Conservation (phyloP, 2,797 vertebrate genomes). For the Parambassis ranga region DNA sequence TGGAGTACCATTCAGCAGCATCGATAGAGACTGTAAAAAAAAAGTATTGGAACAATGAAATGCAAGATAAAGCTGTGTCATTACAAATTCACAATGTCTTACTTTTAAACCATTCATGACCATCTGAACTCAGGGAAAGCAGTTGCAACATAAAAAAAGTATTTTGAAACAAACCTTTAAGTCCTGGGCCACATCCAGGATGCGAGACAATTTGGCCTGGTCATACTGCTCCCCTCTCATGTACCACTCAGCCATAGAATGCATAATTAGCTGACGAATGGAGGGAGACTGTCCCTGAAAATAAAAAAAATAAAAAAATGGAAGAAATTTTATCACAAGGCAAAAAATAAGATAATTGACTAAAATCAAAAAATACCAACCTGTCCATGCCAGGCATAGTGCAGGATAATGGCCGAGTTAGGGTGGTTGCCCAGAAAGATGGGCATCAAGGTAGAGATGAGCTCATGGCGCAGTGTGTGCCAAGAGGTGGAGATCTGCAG, state of each 20-base stretch:
- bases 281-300: conserved; percentile 94
- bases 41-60: too few relatives aligned
- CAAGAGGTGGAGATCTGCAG: conserved; percentile 98
- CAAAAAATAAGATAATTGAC: neutral
- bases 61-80: too few relatives aligned
- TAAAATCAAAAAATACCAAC: conserved; percentile 71
- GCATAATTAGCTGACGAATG: conserved; percentile 99
- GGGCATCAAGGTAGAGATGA: conserved; percentile 99
- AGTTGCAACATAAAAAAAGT: too few relatives aligned
- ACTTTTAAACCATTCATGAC: too few relatives aligned
- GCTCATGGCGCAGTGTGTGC: conserved; percentile 97
- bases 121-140: too few relatives aligned
- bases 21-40: conserved; percentile 91
- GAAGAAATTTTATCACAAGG: neutral
- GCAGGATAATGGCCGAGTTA: conserved; percentile 99
- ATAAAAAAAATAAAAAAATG: neutral
- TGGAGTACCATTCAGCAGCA: conserved; percentile 99
- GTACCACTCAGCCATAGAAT: conserved; percentile 99
- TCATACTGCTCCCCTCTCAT: conserved; percentile 99
- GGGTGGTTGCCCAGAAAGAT: conserved; percentile 99
- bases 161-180: conserved; percentile 88
- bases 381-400: conserved; percentile 99
- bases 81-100: too few relatives aligned
- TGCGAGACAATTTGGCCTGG: conserved; percentile 97
- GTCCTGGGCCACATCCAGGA: conserved; percentile 99